These are phyloP conservation scores for Ramphastos sulfuratus DNA, from an alignment of 2,113 vertebrate genomes.

Conservation along the genomic window DNA sequence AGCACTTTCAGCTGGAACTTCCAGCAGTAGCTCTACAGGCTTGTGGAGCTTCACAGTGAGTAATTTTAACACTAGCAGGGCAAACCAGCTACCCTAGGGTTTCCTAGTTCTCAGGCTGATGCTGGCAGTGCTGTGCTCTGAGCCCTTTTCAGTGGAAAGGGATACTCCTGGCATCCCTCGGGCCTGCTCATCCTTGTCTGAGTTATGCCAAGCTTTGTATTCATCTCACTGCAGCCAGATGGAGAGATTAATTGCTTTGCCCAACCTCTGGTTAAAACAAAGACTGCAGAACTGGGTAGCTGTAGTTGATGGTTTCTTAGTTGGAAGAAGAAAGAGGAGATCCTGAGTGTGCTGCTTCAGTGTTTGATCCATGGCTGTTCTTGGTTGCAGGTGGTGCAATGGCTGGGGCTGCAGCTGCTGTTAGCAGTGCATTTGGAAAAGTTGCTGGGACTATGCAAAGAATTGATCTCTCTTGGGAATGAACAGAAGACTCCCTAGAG, in stretches of 20 bases:
- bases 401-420: not conserved
- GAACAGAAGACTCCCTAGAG: not conserved
- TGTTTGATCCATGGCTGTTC: not conserved
- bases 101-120: not conserved
- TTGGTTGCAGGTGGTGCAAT: not conserved
- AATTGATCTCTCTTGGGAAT: not conserved
- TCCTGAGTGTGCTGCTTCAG: not conserved
- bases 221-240: not conserved
- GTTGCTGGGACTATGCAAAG: rapidly evolving
- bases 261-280: not conserved
- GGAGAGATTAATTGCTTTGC: not conserved
- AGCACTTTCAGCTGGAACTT: not conserved
- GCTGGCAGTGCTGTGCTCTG: rapidly evolving
- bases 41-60: not conserved
- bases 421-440: not conserved
- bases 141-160: not conserved
- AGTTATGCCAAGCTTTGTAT: not conserved
- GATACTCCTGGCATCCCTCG: not conserved
- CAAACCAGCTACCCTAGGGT: not conserved
- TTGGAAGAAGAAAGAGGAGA: not conserved
- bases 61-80: not conserved
- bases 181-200: not conserved
- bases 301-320: not conserved
- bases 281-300: not conserved
- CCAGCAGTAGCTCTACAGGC: not conserved